Conservation (phyloP, 2,797 vertebrate genomes). For the Myotis daubentonii region DNA sequence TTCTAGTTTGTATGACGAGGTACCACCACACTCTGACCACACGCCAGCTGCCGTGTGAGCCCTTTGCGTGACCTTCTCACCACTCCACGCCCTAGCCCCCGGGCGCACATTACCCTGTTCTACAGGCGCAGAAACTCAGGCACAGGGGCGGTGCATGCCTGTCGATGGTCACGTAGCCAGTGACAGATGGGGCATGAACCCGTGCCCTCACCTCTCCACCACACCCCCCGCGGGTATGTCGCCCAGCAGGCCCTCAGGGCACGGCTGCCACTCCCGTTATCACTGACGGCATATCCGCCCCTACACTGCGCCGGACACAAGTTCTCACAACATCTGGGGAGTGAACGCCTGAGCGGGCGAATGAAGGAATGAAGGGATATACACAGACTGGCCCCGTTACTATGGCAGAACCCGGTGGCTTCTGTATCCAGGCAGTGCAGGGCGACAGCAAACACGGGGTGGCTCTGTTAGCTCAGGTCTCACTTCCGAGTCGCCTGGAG, state of each 20-base stretch:
- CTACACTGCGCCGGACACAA: neutral
- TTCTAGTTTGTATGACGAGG: neutral
- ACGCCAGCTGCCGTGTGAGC: accelerated
- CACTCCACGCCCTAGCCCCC: neutral
- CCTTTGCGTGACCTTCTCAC: accelerated
- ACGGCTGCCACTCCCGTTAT: accelerated
- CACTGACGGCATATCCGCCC: neutral
- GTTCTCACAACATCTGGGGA: neutral
- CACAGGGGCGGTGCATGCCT: neutral
- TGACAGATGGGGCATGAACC: neutral
- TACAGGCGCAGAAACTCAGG: neutral
- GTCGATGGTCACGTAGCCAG: neutral
- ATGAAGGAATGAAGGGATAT: accelerated
- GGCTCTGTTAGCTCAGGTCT: neutral
- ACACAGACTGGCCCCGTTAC: neutral
- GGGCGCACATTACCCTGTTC: neutral
- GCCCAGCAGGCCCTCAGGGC: neutral
- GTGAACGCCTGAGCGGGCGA: accelerated
- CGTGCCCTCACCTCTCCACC: neutral
- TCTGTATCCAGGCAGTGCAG: too few relatives aligned
- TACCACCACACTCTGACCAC: accelerated
- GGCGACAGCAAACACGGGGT: too few relatives aligned
- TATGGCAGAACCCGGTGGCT: neutral
- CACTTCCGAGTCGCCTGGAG: neutral
- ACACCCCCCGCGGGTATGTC: neutral